A percentile compares a stretch with the other conserved stretches of the same genome.
These are phyloP conservation scores for Mallotus villosus DNA, from an alignment of 2,797 vertebrate species.

Conservation along the genomic window DNA sequence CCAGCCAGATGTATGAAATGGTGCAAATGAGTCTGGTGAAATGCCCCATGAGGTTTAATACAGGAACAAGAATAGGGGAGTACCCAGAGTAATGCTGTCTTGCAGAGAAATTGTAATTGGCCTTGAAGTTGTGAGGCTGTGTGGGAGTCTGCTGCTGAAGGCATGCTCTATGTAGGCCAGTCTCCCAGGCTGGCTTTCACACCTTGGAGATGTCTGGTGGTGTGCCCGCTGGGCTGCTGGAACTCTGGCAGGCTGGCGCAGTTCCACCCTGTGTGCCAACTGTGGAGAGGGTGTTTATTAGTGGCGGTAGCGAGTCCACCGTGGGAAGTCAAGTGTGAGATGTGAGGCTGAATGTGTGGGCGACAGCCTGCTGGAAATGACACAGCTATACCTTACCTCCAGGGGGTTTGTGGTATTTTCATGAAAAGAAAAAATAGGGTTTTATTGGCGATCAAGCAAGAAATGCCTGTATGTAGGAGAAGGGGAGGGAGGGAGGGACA, in stretches of 20 bases:
- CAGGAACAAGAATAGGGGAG: neutral
- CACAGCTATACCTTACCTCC: neutral
- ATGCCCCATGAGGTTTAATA: neutral
- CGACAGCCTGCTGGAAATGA: constrained; percentile 6
- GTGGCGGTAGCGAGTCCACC: constrained; percentile 39
- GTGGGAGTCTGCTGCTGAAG: constrained; percentile 1
- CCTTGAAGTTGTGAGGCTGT: neutral
- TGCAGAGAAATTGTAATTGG: neutral
- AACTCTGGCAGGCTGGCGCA: constrained; percentile 30
- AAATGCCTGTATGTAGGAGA: neutral
- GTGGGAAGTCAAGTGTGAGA: constrained; percentile 39
- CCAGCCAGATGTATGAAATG: too few relatives aligned
- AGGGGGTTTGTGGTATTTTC: neutral
- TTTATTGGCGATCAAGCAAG: neutral
- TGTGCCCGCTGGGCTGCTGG: constrained; percentile 45
- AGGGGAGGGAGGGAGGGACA: neutral
- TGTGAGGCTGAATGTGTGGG: neutral
- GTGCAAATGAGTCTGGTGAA: too few relatives aligned
- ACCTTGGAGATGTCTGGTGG: constrained; percentile 21
- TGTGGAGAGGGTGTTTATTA: constrained; percentile 32
- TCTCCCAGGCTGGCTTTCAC: neutral
- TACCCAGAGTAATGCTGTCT: neutral
- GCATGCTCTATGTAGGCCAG: neutral
- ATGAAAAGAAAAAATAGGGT: neutral
- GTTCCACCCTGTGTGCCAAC: constrained; percentile 29